Base-by-base conservation (phyloP, 2,888 invertebrate species). In the Thereva nobilitata region DNA sequence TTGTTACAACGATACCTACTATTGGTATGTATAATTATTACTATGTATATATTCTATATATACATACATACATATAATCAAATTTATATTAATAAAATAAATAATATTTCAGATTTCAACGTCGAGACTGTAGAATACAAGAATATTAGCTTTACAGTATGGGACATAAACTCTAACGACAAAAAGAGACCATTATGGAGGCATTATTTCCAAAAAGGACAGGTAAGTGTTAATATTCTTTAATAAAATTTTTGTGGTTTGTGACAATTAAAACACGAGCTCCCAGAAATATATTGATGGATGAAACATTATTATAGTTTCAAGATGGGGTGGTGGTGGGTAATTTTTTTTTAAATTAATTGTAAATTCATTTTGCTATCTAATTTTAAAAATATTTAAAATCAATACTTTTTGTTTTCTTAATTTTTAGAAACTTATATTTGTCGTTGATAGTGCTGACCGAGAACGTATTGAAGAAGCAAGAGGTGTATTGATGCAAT, bases 391-490 rank as follows among this genome's bases (percentile, higher is more conserved):
- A 6, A 42, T 12, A 35, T 50, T 66, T 34, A 47, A 37, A 37
- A 1, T 49, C n/a, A n/a, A n/a, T n/a, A n/a, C n/a, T 38, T 47
- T 53, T 10, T 4, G 4, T 47, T 47, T 47, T n/a, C 12, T 47
- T 47, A 66, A 61, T 50, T 67, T 9, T 49, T 82, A 93, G 93
- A 94, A 95, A 84, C 90, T 99, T 84, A 99, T 99, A 84, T 99
- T 99, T 82, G 98, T 99, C 83, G 97, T 99, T 82, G 98, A 99
- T 87, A 97, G 97, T 86, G 99, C 98, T 84, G 98, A 99, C 84
- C 89, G 97, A 83, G 98, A 99, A 86, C 93, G 97, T 89, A 94
- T 98, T 75, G 95, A 95, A 54, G 98, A 99, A 83, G 98, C 97
- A 75, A 91, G 96, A 79, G 97, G 98, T 83, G 98, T 99, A 84